Conservation (phyloP, 2,797 vertebrate genomes). For the Clarias pachynema region DNA sequence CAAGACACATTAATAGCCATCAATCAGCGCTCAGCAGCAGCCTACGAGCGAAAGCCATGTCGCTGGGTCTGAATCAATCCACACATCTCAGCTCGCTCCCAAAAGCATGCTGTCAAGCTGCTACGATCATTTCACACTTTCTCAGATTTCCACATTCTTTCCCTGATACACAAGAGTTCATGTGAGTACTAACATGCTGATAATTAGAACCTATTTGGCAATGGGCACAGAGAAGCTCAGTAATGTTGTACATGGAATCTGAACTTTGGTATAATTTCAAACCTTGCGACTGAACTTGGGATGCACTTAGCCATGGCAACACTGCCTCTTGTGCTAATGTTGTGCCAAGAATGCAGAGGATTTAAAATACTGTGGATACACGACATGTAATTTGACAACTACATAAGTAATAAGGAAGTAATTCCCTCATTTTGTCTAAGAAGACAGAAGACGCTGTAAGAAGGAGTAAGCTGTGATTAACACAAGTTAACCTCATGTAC, state of each 20-base stretch:
- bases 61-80: constrained; percentile 48
- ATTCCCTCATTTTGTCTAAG: constrained; percentile 21
- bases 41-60: constrained; percentile 51
- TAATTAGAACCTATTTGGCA: constrained; percentile 32
- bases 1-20: constrained; percentile 45
- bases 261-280: constrained; percentile 24
- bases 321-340: constrained; percentile 5
- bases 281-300: constrained; percentile 22
- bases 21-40: constrained; percentile 62
- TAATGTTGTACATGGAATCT: constrained; percentile 14
- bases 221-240: neutral
- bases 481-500: neutral
- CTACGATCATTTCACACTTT: constrained; percentile 34
- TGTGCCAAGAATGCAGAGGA: constrained; percentile 18
- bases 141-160: constrained; percentile 41
- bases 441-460: neutral
- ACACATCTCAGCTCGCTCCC: constrained; percentile 38
- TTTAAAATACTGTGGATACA: constrained; percentile 27
- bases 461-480: neutral
- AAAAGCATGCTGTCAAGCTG: constrained; percentile 34
- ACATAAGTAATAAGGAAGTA: constrained; percentile 21
- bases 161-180: constrained; percentile 35
- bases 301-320: constrained; percentile 20
- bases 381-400: constrained; percentile 34
- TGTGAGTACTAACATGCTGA: constrained; percentile 30